Conservation (phyloP, 2,113 vertebrate species). For the Furnarius figulus region DNA sequence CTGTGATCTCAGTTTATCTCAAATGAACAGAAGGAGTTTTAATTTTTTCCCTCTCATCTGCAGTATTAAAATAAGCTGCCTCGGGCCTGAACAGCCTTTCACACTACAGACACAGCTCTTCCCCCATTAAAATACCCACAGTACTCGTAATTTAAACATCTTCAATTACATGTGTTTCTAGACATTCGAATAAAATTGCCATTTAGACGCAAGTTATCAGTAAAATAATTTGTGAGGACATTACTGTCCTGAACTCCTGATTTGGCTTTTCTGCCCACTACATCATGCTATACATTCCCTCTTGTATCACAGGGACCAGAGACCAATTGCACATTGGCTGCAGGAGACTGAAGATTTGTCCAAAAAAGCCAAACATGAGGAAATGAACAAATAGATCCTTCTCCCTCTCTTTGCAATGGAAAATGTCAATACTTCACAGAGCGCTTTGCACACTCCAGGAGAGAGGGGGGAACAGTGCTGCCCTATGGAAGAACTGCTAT, state of each 20-base stretch:
- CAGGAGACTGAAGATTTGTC: background rate
- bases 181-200: background rate
- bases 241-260: background rate
- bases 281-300: fast-evolving
- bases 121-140: background rate
- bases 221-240: background rate
- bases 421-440: background rate
- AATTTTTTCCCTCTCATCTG: background rate
- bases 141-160: background rate
- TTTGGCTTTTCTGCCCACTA: background rate
- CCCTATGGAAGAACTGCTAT: background rate
- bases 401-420: background rate
- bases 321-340: background rate
- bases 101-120: background rate
- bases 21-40: background rate
- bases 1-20: background rate
- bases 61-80: background rate
- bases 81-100: background rate
- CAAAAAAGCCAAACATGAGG: background rate
- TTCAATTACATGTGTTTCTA: background rate
- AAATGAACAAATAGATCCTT: background rate
- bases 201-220: background rate
- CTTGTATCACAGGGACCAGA: background rate
- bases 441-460: background rate
- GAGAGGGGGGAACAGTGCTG: background rate